A percentile compares a stretch with the other conserved stretches of the same genome.
phyloP scores from a whole-genome alignment of 1,140 invertebrate species.

The Lineus longissimus region DNA sequence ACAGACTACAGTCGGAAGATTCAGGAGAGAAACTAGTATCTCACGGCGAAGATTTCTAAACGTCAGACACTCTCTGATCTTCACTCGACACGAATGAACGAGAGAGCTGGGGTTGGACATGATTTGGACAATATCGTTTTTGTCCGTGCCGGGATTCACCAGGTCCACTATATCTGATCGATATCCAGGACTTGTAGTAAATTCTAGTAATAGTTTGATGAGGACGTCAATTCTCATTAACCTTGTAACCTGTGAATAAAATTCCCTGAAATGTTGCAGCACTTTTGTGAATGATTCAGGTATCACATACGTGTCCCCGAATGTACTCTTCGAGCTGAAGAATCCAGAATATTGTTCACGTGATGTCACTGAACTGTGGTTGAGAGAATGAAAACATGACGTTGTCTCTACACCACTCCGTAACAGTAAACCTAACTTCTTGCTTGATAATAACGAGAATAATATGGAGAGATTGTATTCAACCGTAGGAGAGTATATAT shows the following conservation, averaged over 20 bases:
- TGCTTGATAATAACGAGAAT: neutral
- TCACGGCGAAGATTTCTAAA: neutral
- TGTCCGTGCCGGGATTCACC: neutral
- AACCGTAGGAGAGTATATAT: conserved; percentile 31
- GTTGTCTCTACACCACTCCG: neutral
- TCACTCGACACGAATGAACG: neutral
- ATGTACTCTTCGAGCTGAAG: neutral
- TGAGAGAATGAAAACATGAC: neutral
- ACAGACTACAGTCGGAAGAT: neutral
- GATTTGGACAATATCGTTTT: neutral
- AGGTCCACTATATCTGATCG: neutral
- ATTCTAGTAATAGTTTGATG: too few relatives aligned
- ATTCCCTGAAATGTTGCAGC: neutral
- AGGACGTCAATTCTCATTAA: too few relatives aligned
- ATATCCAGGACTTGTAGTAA: neutral
- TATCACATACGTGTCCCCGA: neutral
- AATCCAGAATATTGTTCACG: neutral
- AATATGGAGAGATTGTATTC: conserved; percentile 30
- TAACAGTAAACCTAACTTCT: neutral
- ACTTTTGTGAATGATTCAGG: neutral
- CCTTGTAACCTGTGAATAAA: too few relatives aligned
- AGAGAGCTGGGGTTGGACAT: neutral
- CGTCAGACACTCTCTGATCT: neutral
- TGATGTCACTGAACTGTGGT: neutral
- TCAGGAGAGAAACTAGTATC: neutral